Base-by-base conservation (phyloP, 2,888 invertebrate species). In the Troides helena region DNA sequence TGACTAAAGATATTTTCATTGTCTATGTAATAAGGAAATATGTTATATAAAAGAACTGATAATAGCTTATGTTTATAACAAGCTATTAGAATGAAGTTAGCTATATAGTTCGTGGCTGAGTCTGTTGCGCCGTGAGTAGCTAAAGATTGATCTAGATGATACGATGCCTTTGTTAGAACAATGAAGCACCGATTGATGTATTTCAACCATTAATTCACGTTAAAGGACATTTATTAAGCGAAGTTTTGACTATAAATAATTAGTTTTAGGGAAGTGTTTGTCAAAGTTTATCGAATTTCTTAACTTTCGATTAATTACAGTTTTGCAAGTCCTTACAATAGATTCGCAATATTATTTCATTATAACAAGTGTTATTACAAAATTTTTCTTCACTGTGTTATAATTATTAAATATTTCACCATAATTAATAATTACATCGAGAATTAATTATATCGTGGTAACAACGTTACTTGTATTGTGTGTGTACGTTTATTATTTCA, bases 161-260 rank as follows among this genome's bases (percentile, higher is more conserved):
- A n/a, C 53, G 53, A n/a, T n/a, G 18, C 5, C 53, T 18, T n/a
- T 53, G 53, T 53, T 53, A 53, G n/a, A 53, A 53, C 53, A 53
- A 53, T 53, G 53, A 53, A 53, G n/a, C 4, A 53, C 53, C 53
- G 53, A 53, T 53, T n/a, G 53, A 53, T 53, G n/a, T 53, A 53
- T 30, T 56, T 64, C 6, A 56, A 36, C 64, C 36, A 56, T 64
- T 56, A 56, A 64, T 57, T 21, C 30, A 64, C n/a, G 56, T 30
- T 39, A 36, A 64, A 64, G n/a, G 53, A 53, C 53, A 59, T 59
- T 65, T 46, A 65, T 59, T 65, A 25, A 65, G 46, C n/a, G 5
- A 65, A 65, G 30, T 65, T 65, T 59, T 43, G 46, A 57, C 59
- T 65, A 65, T 65, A 65, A 65, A 65, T 65, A 65, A 65, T 65